These are phyloP conservation scores for Leptinotarsa lineolata DNA, from an alignment of 1,140 invertebrate genomes.

Conservation along the genomic window DNA sequence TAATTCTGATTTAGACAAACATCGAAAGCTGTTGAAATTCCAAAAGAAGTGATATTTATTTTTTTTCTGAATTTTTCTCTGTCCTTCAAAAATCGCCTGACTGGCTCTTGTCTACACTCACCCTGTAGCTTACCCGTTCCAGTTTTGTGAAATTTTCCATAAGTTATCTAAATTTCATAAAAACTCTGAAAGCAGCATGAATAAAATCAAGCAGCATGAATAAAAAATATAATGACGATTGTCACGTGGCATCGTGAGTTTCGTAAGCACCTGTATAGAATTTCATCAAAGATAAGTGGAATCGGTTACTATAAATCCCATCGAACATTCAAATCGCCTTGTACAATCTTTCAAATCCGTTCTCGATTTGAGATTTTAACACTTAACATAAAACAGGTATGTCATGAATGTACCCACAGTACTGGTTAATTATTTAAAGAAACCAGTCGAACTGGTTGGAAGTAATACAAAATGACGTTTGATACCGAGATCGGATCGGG, in stretches of 20 bases:
- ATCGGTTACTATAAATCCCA: neutral
- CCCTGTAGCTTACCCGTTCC: no score
- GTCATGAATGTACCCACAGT: constrained; percentile 8
- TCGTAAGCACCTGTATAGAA: neutral
- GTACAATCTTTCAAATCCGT: neutral
- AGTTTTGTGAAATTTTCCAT: no score
- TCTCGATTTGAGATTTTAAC: constrained; percentile 17
- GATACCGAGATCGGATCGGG: constrained; percentile 13
- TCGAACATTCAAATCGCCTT: neutral
- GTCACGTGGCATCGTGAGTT: neutral
- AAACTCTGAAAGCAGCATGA: no score
- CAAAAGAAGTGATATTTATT: no score
- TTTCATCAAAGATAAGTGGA: neutral
- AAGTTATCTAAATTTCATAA: no score
- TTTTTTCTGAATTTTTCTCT: no score
- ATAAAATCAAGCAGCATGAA: neutral
- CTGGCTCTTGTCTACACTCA: no score
- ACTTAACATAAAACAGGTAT: neutral
- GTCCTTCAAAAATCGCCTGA: no score
- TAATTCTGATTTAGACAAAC: no score
- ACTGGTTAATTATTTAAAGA: constrained; percentile 17
- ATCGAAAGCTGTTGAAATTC: no score
- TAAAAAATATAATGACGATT: neutral
- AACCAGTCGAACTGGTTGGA: constrained; percentile 18
- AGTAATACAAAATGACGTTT: constrained; percentile 11